Evolutionary conservation across 2,888 invertebrate species (phyloP).

Genomic region (Andrena haemorrhoa): DNA sequence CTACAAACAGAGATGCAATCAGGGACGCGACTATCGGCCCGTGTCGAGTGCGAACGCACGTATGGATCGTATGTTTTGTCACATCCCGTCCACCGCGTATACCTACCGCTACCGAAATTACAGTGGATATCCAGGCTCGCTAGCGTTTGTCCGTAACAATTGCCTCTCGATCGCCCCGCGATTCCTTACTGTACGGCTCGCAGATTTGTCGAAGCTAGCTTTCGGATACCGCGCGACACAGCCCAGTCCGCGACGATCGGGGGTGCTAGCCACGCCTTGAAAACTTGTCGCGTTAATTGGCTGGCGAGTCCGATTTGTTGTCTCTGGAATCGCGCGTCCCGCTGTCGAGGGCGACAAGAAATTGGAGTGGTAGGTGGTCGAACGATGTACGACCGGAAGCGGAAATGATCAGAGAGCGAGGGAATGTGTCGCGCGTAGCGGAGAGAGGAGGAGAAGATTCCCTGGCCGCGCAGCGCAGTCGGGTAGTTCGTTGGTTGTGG

Average conservation of each 20-base stretch:
- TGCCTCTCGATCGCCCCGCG: constrained; percentile 32
- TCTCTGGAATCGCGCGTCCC: constrained; percentile 17
- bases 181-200: constrained; percentile 39
- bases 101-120: constrained; percentile 37
- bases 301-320: neutral
- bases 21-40: constrained; percentile 69
- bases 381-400: constrained; percentile 69
- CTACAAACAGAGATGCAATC: constrained; percentile 77
- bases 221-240: constrained; percentile 10
- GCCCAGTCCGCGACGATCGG: too few relatives aligned
- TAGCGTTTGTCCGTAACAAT: constrained; percentile 49
- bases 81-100: constrained; percentile 54
- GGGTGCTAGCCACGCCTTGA: too few relatives aligned
- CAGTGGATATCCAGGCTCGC: constrained; percentile 34
- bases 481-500: constrained; percentile 71
- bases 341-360: constrained; percentile 55
- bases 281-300: constrained; percentile 10
- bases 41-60: constrained; percentile 67
- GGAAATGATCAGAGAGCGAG: constrained; percentile 67
- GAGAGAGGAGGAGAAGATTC: constrained; percentile 29
- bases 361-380: constrained; percentile 63
- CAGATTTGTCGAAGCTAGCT: neutral
- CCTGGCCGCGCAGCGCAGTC: constrained; percentile 61
- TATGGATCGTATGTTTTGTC: constrained; percentile 65
- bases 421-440: constrained; percentile 14